phyloP scores from a whole-genome alignment of 2,113 vertebrate genomes.

The Holacanthus passer region DNA sequence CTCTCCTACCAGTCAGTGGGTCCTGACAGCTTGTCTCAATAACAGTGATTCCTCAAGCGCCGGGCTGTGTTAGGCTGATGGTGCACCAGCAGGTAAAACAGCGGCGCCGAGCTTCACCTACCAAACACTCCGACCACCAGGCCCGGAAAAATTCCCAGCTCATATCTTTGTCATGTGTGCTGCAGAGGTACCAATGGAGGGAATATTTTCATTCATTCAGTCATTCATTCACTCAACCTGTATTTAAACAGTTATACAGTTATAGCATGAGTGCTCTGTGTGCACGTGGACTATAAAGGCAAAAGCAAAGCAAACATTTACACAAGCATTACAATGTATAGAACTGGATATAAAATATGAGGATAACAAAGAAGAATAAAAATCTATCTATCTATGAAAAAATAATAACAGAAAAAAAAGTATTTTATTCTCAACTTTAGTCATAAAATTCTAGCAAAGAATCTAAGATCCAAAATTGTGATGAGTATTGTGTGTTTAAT shows the following conservation, averaged over 20 bases:
- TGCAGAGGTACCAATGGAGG: neutral
- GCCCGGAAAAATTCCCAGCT: conserved; percentile 15
- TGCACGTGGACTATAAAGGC: neutral
- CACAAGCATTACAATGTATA: neutral
- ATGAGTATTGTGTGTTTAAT: neutral
- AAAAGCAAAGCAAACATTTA: neutral
- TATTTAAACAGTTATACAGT: neutral
- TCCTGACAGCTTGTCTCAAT: conserved; percentile 79
- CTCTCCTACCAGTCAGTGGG: conserved; percentile 60
- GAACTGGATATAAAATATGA: too few relatives aligned
- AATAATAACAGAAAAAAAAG: neutral
- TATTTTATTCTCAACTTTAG: neutral
- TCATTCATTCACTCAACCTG: neutral
- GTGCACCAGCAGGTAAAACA: conserved; percentile 60
- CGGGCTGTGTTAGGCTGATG: conserved; percentile 55
- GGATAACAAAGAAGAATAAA: neutral
- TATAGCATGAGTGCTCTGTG: neutral
- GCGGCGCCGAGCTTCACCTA: conserved; percentile 31
- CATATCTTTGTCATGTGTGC: conserved; percentile 14
- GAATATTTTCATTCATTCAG: neutral
- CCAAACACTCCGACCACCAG: conserved; percentile 6
- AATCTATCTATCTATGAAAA: too few relatives aligned
- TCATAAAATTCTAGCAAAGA: neutral
- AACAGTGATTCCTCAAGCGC: conserved; percentile 71
- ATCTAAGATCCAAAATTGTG: neutral